Percentiles rank a stretch among this genome's conserved stretches.
phyloP scores from a whole-genome alignment of 2,113 vertebrate genomes.

The Nansenia antarctica region DNA sequence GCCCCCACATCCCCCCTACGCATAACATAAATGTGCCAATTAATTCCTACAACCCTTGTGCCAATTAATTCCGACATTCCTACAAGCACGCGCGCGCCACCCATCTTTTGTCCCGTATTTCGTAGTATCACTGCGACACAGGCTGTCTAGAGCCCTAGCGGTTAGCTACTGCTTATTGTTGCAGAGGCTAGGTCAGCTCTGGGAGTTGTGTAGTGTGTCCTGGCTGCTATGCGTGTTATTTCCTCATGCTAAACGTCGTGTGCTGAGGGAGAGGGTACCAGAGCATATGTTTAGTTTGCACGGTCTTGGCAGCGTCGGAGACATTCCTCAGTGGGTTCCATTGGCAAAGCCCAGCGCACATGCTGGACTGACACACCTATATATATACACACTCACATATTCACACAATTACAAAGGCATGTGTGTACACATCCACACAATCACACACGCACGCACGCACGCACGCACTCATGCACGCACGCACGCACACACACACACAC shows the following conservation, averaged over 20 bases:
- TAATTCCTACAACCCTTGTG: too few species aligned
- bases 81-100: too few species aligned
- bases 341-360: conserved; percentile 22
- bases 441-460: not conserved
- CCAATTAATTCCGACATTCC: too few species aligned
- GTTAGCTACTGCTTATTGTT: not conserved
- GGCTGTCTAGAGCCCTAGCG: not conserved
- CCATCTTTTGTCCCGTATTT: too few species aligned
- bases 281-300: conserved; percentile 48
- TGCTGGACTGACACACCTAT: conserved; percentile 11
- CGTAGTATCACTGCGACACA: too few species aligned
- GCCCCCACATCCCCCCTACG: too few species aligned
- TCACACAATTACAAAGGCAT: conserved; percentile 1
- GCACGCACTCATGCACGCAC: not conserved
- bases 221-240: not conserved
- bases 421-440: not conserved
- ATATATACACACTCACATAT: not conserved
- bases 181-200: not conserved
- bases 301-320: conserved; percentile 19
- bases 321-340: conserved; percentile 37
- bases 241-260: conserved; percentile 32
- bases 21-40: too few species aligned
- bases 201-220: not conserved
- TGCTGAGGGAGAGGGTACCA: not conserved
- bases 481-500: not conserved